phyloP scores from a whole-genome alignment of 2,113 vertebrate genomes.

The Myotis yumanensis region DNA sequence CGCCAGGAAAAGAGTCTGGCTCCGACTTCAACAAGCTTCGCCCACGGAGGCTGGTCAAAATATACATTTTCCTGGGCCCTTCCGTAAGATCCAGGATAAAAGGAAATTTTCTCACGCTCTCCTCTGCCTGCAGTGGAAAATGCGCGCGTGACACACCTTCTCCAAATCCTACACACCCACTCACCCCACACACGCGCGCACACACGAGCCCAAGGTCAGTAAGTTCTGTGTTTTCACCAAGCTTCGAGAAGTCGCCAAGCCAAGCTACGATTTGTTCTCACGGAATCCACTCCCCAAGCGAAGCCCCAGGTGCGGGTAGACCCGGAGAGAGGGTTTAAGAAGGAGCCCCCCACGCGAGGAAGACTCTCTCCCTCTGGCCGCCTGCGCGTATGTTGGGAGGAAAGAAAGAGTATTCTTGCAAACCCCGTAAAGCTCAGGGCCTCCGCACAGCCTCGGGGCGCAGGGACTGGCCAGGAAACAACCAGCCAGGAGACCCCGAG shows the following conservation, averaged over 20 bases:
- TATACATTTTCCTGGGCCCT: not conserved
- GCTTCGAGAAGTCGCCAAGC: not conserved
- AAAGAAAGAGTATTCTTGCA: not conserved
- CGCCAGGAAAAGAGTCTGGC: not conserved
- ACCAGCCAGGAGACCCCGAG: not conserved
- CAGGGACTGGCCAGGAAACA: not conserved
- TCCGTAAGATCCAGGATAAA: conserved; percentile 21
- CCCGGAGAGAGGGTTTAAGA: not conserved
- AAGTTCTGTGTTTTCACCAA: not conserved
- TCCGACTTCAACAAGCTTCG: not conserved
- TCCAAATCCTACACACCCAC: not conserved
- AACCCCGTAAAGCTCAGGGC: not conserved
- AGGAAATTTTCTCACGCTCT: not conserved
- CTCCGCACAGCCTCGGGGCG: not conserved
- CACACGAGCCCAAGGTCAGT: not conserved
- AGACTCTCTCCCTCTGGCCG: not conserved
- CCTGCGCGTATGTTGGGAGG: not conserved
- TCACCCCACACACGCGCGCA: not conserved
- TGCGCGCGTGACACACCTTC: not conserved
- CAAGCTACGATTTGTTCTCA: not conserved
- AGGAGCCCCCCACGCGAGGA: not conserved
- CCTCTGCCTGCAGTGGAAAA: not conserved
- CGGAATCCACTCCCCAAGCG: not conserved
- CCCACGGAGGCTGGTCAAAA: not conserved
- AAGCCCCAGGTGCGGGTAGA: not conserved